Evolutionary conservation across 53 echinoderm and acorn worm genomes (phyloP).

Genomic region (Echinometra lucunter): DNA sequence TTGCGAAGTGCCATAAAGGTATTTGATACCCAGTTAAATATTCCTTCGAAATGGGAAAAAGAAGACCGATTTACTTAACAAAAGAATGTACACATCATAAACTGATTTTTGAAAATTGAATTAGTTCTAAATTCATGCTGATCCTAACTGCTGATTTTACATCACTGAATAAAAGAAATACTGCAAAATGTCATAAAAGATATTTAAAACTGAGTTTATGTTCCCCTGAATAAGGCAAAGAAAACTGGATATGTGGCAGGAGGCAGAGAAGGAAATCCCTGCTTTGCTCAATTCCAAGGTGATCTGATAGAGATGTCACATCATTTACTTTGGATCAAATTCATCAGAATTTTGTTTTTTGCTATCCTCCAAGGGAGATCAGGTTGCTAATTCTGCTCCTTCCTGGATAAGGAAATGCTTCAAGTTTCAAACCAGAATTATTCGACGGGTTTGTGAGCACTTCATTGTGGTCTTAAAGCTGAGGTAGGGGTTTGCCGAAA

Average conservation of each 20-base stretch:
- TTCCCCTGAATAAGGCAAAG: neutral
- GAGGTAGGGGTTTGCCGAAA: neutral
- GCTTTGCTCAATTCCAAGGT: constrained; percentile 42
- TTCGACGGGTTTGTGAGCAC: constrained; percentile 4
- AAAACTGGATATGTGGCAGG: constrained; percentile 39
- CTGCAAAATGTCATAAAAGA: neutral
- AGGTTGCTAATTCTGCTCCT: constrained; percentile 49
- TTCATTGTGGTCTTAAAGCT: constrained; percentile 38
- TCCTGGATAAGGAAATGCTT: constrained; percentile 61
- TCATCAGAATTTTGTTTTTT: constrained; percentile 48
- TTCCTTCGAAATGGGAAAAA: too few species aligned
- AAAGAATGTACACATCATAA: too few species aligned
- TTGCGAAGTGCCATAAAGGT: too few species aligned
- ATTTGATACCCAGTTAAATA: too few species aligned
- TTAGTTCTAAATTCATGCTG: too few species aligned
- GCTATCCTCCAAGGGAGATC: constrained; percentile 41
- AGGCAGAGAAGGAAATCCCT: constrained; percentile 59
- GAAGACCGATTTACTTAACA: too few species aligned
- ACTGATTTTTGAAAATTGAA: too few species aligned
- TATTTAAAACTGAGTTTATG: neutral
- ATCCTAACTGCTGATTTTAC: neutral
- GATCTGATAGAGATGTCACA: constrained; percentile 63
- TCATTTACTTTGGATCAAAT: constrained; percentile 58
- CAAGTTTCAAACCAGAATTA: constrained; percentile 61
- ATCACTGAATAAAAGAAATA: neutral